phyloP scores from a whole-genome alignment of 2,797 vertebrate genomes.

The Odontamblyopus lacepedii region DNA sequence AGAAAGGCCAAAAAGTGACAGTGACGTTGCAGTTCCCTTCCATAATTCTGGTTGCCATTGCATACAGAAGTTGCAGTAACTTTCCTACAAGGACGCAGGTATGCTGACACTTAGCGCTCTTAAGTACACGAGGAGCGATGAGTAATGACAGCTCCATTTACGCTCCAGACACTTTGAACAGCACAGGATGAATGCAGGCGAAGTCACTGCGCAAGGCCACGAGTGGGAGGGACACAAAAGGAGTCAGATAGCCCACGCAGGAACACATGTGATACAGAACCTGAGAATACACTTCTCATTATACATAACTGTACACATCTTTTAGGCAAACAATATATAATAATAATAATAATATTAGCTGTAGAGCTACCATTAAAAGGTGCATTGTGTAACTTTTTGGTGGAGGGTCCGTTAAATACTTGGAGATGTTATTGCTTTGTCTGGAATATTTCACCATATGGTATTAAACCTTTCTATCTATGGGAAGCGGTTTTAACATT shows the following conservation, averaged over 20 bases:
- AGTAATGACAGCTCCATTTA: conserved; percentile 34
- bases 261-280: not conserved
- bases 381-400: too few relatives aligned
- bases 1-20: conserved; percentile 22
- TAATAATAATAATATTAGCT: not conserved
- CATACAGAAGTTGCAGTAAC: not conserved
- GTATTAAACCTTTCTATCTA: too few relatives aligned
- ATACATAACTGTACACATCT: not conserved
- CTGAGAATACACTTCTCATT: not conserved
- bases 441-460: too few relatives aligned
- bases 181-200: conserved; percentile 33
- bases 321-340: not conserved
- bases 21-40: not conserved
- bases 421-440: too few relatives aligned
- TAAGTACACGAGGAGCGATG: conserved; percentile 5
- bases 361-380: not conserved
- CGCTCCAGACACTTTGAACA: conserved; percentile 21
- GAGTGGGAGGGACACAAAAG: conserved; percentile 47
- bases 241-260: conserved; percentile 15
- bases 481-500: too few relatives aligned
- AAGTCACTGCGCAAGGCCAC: conserved; percentile 36
- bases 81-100: not conserved
- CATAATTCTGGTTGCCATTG: not conserved
- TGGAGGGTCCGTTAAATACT: too few relatives aligned
- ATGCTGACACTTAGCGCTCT: not conserved